Evolutionary conservation across 64 coral and sea anemone species (phyloP).

Genomic region (Astreopora myriophthalma): DNA sequence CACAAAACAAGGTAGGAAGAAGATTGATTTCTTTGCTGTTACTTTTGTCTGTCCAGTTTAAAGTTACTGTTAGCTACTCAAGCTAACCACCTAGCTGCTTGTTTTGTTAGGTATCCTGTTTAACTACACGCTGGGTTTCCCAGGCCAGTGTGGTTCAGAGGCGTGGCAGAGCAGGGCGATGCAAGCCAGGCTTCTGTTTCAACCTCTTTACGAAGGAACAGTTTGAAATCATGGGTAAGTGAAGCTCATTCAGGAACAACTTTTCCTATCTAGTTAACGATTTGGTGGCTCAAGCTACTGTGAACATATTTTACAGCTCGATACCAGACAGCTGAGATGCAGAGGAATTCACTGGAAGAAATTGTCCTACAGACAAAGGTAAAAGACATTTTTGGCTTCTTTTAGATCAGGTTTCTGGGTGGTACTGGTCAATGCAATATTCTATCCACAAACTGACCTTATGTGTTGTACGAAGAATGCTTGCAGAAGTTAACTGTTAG

Average conservation of each 20-base stretch:
- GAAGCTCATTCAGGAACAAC: not conserved
- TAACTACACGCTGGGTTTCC: slow-evolving; percentile 77
- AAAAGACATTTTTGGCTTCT: not conserved
- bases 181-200: slow-evolving; percentile 80
- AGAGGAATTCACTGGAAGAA: slow-evolving; percentile 82
- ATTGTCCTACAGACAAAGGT: slow-evolving; percentile 93
- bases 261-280: not conserved
- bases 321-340: slow-evolving; percentile 84
- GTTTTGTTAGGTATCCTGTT: slow-evolving; percentile 66
- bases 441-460: too few relatives aligned
- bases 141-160: slow-evolving; percentile 78
- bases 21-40: not conserved
- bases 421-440: too few relatives aligned
- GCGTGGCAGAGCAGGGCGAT: slow-evolving; percentile 75
- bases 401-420: not conserved
- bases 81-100: not conserved
- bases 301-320: slow-evolving; percentile 10
- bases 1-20: slow-evolving; percentile 53
- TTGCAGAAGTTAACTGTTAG: too few relatives aligned
- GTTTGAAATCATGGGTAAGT: slow-evolving; percentile 80
- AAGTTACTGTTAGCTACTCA: not conserved
- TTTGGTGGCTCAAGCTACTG: not conserved
- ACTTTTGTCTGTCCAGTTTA: not conserved
- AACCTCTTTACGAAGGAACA: slow-evolving; percentile 79
- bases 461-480: too few relatives aligned